Base-by-base conservation (phyloP, 2,797 vertebrate species). In the Leptodactylus fallax region DNA sequence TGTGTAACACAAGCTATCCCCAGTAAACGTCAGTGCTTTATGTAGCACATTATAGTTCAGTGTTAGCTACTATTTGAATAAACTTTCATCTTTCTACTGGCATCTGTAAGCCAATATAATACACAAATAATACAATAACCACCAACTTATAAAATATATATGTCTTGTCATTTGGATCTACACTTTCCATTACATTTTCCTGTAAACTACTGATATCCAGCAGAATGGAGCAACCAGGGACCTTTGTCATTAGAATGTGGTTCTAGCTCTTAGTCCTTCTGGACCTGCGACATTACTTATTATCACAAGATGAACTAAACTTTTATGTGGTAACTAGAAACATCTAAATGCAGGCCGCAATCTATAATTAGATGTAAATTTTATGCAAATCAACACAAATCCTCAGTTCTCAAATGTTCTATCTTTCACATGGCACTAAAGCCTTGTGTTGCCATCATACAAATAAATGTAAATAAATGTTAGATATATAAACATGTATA, bases 361-460 rank as follows among this genome's bases (percentile, higher is more conserved):
- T 36, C 55, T 84, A 72, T 71, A 84, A 84, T 84, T 84, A 84
- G 69, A 71, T 84, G 83, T 53, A 83, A 83, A 83, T 83, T 55
- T 23, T 71, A 83, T 83, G 61, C 63, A 83, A 77, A 85, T 85
- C 60, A 65, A 81, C 60, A 85, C 58, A 85, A 85, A 85, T 85
- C 72, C 60, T 78, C 71, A 23, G 23, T 63, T 63, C 58, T 77
- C 79, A 49, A 81, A 63, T 81, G 58, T 81, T 81, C 60, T 79
- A 60, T 60, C 53, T 85, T 85, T 77, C 72, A 63, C 83, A 85
- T 85, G n/a, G 72, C 36, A 77, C 61, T 78, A 85, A 78, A 78
- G 7, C 45, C 72, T 65, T 36, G 72, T 23, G 25, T 85, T 85
- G 14, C n/a, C 56, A 77, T 65, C 58, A 49, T 63, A 76, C 47